Conservation (phyloP, 2,797 vertebrate genomes). For the Allobates femoralis region DNA sequence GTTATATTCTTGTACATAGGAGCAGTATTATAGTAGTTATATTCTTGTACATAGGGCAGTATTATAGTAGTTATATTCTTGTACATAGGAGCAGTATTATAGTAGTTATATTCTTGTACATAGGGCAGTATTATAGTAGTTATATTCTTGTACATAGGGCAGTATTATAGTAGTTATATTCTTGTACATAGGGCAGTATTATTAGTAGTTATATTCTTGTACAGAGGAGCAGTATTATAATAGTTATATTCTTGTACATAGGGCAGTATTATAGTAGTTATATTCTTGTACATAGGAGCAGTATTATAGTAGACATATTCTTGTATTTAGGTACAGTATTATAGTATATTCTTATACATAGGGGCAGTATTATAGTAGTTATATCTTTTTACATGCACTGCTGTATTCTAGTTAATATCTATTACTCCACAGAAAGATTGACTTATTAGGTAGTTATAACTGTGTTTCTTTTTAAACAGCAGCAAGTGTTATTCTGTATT, state of each 20-base stretch:
- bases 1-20: neutral
- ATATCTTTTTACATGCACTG: neutral
- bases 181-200: neutral
- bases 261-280: no score
- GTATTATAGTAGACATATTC: neutral
- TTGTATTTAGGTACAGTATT: neutral
- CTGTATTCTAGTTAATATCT: neutral
- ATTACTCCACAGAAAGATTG: neutral
- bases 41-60: conserved; percentile 11
- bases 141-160: conserved; percentile 4
- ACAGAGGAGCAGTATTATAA: neutral
- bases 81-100: neutral
- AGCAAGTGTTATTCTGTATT: neutral
- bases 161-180: neutral
- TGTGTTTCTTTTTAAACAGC: no score
- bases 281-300: no score
- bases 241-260: no score
- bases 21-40: conserved; percentile 7
- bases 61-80: conserved; percentile 1
- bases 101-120: conserved; percentile 12
- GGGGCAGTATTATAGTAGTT: neutral
- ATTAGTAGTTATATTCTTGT: conserved; percentile 1
- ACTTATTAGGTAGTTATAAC: neutral
- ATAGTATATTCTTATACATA: neutral
- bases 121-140: neutral